Percentiles rank a stretch among this genome's conserved stretches.
Conservation (phyloP, 2,113 vertebrate genomes). For the Holacanthus passer region DNA sequence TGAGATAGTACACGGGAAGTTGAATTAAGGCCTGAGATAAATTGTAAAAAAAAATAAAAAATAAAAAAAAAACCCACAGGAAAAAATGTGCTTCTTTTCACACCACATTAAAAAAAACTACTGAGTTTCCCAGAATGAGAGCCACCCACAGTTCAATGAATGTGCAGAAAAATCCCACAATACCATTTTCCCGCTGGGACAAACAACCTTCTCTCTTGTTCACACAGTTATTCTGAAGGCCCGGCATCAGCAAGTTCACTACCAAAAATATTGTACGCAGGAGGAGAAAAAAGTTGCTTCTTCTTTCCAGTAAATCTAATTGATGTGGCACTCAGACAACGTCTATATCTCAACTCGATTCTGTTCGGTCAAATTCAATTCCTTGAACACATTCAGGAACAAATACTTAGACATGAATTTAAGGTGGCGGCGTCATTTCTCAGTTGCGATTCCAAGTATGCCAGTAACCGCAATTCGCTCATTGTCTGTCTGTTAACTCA, state of each 20-base stretch:
- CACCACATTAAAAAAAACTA: constrained; percentile 25
- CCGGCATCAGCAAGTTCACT: constrained; percentile 52
- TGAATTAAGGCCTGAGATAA: constrained; percentile 21
- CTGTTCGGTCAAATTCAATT: constrained; percentile 22
- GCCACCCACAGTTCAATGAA: constrained; percentile 67
- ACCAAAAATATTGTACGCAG: constrained; percentile 18
- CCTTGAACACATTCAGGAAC: constrained; percentile 30
- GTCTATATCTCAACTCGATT: constrained; percentile 12
- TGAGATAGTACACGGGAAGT: background rate
- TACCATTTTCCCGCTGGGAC: constrained; percentile 63
- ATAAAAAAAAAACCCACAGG: background rate
- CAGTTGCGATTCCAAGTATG: constrained; percentile 8
- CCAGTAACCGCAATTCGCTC: constrained; percentile 24
- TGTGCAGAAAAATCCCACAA: constrained; percentile 66
- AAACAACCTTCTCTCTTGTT: constrained; percentile 68
- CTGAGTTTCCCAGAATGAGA: constrained; percentile 69
- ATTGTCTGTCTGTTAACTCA: background rate
- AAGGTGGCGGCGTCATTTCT: constrained; percentile 11
- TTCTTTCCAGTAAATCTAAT: constrained; percentile 66
- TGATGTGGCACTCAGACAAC: constrained; percentile 23
- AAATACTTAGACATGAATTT: constrained; percentile 13
- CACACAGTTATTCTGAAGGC: constrained; percentile 28
- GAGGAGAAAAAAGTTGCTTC: constrained; percentile 21
- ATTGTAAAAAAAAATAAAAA: too few relatives aligned
- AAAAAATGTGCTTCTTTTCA: constrained; percentile 50